Percentiles rank a stretch among this genome's conserved stretches.
These are phyloP conservation scores for Sarcophaga rosellei DNA, from an alignment of 2,888 invertebrate species.

Conservation along the genomic window DNA sequence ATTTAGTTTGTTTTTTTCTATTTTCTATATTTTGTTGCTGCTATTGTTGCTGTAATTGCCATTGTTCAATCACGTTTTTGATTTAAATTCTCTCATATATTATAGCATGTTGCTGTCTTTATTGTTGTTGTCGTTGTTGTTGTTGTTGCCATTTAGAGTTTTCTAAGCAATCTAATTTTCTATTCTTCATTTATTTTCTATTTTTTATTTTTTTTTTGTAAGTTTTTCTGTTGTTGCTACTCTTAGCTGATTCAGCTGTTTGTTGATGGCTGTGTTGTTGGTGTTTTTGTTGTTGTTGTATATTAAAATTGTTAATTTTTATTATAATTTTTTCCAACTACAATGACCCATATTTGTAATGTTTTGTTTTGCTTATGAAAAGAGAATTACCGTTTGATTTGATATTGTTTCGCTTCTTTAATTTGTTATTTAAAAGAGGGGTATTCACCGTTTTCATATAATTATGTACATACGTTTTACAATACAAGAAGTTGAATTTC, in stretches of 20 bases:
- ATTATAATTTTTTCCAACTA: constrained; percentile 51
- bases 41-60: constrained; percentile 57
- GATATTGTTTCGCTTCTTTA: too few relatives aligned
- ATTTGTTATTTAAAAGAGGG: too few relatives aligned
- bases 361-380: constrained; percentile 4
- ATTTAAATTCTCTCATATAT: constrained; percentile 58
- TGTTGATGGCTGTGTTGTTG: neutral
- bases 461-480: too few relatives aligned
- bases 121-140: constrained; percentile 25
- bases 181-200: constrained; percentile 1
- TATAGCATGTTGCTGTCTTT: neutral
- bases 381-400: constrained; percentile 11
- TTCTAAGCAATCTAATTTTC: constrained; percentile 25
- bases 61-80: constrained; percentile 68
- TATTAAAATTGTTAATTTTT: constrained; percentile 50
- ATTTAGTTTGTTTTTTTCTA: constrained; percentile 7
- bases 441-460: too few relatives aligned
- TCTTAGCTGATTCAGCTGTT: too few relatives aligned
- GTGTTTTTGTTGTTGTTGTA: constrained; percentile 27
- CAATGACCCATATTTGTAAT: constrained; percentile 61
- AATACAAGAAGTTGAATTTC: too few relatives aligned
- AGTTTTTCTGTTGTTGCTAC: too few relatives aligned
- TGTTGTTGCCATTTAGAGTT: constrained; percentile 42
- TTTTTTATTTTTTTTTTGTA: neutral
- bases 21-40: constrained; percentile 27